Evolutionary conservation across 2,113 vertebrate genomes (phyloP).

Genomic region (Ammodytes dubius): DNA sequence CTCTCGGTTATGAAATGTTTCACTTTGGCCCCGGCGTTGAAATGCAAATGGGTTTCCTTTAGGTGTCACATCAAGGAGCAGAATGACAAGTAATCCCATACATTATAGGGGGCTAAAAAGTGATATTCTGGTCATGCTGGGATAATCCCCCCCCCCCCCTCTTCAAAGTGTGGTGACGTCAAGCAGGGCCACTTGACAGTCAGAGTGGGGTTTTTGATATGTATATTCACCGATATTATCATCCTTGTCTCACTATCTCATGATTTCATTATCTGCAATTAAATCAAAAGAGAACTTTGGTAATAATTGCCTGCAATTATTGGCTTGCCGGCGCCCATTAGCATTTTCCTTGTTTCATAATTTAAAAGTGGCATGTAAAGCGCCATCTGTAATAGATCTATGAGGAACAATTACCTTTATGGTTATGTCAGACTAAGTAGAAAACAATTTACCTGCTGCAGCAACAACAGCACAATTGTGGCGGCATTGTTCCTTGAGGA

Average conservation of each 20-base stretch:
- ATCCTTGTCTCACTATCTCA: slow-evolving; percentile 66
- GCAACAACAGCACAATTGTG: slow-evolving; percentile 15
- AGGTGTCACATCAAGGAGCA: background rate
- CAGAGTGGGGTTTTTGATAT: slow-evolving; percentile 74
- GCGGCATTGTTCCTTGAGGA: background rate
- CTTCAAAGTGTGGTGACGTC: slow-evolving; percentile 57
- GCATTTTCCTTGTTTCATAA: slow-evolving; percentile 79
- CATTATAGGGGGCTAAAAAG: background rate
- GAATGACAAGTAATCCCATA: background rate
- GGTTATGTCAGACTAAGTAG: slow-evolving; percentile 51
- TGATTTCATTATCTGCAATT: slow-evolving; percentile 80
- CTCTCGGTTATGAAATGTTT: background rate
- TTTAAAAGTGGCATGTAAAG: slow-evolving; percentile 62
- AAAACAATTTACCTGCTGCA: slow-evolving; percentile 49
- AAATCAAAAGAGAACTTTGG: slow-evolving; percentile 77
- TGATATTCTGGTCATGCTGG: background rate
- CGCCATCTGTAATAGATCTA: slow-evolving; percentile 46
- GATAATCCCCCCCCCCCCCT: slow-evolving; percentile 7
- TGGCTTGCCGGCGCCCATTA: slow-evolving; percentile 68
- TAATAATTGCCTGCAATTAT: slow-evolving; percentile 83
- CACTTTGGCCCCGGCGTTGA: background rate
- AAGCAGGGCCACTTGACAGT: slow-evolving; percentile 55
- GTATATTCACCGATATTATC: slow-evolving; percentile 72
- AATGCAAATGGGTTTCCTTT: slow-evolving; percentile 24
- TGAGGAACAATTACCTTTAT: slow-evolving; percentile 55